Conservation (phyloP, 2,888 invertebrate genomes). For the Oligia strigilis region DNA sequence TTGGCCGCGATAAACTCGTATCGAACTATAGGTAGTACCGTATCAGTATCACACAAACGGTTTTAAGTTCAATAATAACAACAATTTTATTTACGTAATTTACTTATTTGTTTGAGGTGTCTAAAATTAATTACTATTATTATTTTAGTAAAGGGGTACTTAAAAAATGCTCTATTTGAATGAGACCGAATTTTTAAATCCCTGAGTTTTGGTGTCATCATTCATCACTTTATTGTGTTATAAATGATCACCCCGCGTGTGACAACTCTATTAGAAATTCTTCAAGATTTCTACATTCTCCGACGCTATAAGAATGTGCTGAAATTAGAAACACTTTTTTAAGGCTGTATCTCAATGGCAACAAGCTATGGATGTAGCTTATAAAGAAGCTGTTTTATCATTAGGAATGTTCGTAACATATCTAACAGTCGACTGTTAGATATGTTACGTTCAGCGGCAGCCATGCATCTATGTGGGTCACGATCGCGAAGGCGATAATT, state of each 20-base stretch:
- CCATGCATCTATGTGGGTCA: neutral
- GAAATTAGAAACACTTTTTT: neutral
- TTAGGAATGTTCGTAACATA: neutral
- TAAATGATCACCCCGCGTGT: neutral
- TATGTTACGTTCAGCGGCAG: neutral
- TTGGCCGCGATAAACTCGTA: conserved; percentile 49
- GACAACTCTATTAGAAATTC: neutral
- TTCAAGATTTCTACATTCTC: neutral
- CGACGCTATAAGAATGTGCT: neutral
- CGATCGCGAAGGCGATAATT: neutral
- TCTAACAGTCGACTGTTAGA: neutral
- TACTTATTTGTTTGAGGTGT: conserved; percentile 41
- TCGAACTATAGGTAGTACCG: conserved; percentile 46
- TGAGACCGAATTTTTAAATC: neutral
- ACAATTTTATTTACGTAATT: conserved; percentile 41
- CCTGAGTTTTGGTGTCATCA: neutral
- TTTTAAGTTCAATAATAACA: conserved; percentile 69
- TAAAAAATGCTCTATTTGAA: neutral
- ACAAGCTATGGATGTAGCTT: too few species aligned
- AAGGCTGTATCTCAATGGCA: neutral
- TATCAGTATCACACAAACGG: conserved; percentile 57
- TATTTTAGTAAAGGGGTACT: neutral
- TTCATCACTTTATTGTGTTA: neutral
- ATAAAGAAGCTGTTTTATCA: neutral
- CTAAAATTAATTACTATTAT: neutral